Percentiles rank a stretch among this genome's conserved stretches.
Conservation (phyloP, 2,113 vertebrate genomes). For the Tupaia tana region DNA sequence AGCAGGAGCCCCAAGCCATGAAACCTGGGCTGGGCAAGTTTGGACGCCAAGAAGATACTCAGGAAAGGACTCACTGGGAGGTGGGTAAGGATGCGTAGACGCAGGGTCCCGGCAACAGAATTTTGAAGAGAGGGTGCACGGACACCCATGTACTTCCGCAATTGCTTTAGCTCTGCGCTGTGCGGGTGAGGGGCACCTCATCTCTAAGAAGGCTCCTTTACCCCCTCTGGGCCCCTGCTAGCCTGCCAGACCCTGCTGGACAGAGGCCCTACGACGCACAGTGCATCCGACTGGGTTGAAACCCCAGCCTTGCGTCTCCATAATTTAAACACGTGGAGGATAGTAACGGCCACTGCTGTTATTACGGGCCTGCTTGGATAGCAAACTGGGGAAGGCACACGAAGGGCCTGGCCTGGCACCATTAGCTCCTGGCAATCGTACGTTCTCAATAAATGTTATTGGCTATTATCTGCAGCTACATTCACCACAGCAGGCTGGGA, state of each 20-base stretch:
- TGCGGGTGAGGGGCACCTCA: rapidly evolving
- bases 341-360: too few relatives aligned
- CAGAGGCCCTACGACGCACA: rapidly evolving
- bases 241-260: rapidly evolving
- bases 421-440: not conserved
- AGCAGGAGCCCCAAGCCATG: not conserved
- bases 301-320: not conserved
- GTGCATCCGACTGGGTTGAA: not conserved
- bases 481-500: not conserved
- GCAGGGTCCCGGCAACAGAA: not conserved
- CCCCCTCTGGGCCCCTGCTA: too few relatives aligned
- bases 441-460: not conserved
- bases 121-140: not conserved
- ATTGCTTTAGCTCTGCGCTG: not conserved
- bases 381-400: not conserved
- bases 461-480: not conserved
- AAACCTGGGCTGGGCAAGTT: not conserved
- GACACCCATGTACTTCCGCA: not conserved
- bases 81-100: rapidly evolving
- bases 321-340: not conserved
- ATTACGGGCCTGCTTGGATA: not conserved
- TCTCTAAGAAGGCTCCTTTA: too few relatives aligned
- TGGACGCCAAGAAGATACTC: not conserved
- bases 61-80: not conserved
- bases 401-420: slow-evolving; percentile 19